These are phyloP conservation scores for Sterna hirundo DNA, from an alignment of 2,113 vertebrate species.

Conservation along the genomic window DNA sequence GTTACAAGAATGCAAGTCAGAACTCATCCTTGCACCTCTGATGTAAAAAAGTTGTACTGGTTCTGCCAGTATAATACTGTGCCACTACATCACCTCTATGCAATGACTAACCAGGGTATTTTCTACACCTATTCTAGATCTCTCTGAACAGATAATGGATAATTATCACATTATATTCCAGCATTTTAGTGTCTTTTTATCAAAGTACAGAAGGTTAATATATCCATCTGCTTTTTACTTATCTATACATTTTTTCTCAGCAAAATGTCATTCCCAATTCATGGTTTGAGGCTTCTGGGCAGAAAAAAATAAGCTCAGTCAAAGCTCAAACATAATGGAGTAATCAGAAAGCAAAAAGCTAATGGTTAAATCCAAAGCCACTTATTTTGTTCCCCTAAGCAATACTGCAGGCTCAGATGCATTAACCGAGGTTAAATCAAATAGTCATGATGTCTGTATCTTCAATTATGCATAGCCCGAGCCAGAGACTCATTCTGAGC, in stretches of 20 bases:
- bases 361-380: constrained; percentile 21
- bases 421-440: constrained; percentile 53
- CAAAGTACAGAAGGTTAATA: neutral
- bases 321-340: constrained; percentile 28
- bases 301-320: neutral
- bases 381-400: constrained; percentile 22
- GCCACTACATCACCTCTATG: neutral
- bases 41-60: neutral
- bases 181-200: neutral
- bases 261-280: neutral
- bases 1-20: neutral
- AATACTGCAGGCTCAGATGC: constrained; percentile 15
- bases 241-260: neutral
- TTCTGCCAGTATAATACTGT: neutral
- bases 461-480: constrained; percentile 19
- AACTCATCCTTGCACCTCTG: neutral
- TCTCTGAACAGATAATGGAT: neutral
- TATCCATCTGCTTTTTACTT: neutral
- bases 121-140: neutral
- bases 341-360: constrained; percentile 28
- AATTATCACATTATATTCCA: neutral
- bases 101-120: neutral
- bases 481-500: neutral
- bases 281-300: neutral
- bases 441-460: constrained; percentile 1